Conservation (phyloP, 2,888 invertebrate genomes). For the Omphaloscelis lunosa region DNA sequence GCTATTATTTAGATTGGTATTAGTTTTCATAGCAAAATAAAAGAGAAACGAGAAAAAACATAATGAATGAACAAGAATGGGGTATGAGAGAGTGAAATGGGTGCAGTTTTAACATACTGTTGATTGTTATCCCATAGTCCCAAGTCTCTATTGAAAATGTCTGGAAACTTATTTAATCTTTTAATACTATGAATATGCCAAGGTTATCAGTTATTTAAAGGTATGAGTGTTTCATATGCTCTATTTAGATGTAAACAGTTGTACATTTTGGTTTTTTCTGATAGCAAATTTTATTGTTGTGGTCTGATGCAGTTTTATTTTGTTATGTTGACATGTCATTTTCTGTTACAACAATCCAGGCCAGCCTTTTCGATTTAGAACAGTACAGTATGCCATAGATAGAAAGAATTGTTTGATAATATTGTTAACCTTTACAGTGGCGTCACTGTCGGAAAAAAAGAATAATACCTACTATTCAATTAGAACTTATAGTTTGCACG, state of each 20-base stretch:
- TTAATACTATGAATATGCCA: neutral
- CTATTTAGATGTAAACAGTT: conserved; percentile 10
- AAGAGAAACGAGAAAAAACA: neutral
- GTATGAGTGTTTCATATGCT: neutral
- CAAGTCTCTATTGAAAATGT: neutral
- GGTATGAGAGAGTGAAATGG: neutral
- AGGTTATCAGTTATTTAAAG: conserved; percentile 1
- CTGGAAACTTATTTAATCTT: neutral
- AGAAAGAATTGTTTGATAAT: neutral
- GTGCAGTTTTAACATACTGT: neutral
- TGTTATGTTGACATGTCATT: neutral
- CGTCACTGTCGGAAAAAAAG: neutral
- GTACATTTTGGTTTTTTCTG: conserved; percentile 20
- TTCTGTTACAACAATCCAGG: neutral
- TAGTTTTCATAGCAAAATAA: neutral
- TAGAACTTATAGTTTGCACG: neutral
- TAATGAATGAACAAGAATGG: neutral
- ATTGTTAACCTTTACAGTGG: neutral
- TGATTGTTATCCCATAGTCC: neutral
- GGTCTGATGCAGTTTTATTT: conserved; percentile 2
- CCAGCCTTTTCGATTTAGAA: neutral
- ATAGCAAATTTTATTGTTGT: conserved; percentile 8
- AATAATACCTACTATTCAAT: neutral
- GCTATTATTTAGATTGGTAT: neutral
- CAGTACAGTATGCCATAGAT: neutral